A percentile compares a stretch with the other conserved stretches of the same genome.
Conservation (phyloP, 2,888 invertebrate species). For the Watsonalla binaria region DNA sequence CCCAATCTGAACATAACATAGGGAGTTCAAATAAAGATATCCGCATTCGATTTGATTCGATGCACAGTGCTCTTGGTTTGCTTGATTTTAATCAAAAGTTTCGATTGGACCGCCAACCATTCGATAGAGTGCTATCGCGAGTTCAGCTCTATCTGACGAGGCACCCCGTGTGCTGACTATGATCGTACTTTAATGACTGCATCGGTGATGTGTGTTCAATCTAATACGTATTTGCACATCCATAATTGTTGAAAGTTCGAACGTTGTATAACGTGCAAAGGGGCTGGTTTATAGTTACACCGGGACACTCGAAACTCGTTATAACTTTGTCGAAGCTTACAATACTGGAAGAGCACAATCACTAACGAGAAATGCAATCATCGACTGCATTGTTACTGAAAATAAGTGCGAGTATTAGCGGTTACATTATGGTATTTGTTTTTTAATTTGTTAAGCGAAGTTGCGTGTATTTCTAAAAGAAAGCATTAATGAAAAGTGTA, state of each 20-base stretch:
- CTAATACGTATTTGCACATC: slow-evolving; percentile 65
- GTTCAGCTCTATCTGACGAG: slow-evolving; percentile 26
- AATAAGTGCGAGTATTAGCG: background rate
- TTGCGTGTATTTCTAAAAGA: slow-evolving; percentile 34
- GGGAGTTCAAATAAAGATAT: slow-evolving; percentile 72
- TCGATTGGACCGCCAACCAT: slow-evolving; percentile 68
- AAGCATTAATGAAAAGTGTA: slow-evolving; percentile 56
- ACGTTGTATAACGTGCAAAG: slow-evolving; percentile 29
- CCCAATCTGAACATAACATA: slow-evolving; percentile 59
- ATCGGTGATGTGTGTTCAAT: slow-evolving; percentile 63
- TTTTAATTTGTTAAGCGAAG: slow-evolving; percentile 3
- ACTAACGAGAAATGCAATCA: slow-evolving; percentile 34
- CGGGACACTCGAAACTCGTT: slow-evolving; percentile 53
- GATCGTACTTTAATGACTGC: slow-evolving; percentile 61
- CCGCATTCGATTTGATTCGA: slow-evolving; percentile 52
- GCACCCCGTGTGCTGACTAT: slow-evolving; percentile 25
- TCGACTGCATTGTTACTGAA: background rate
- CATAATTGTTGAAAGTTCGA: slow-evolving; percentile 61
- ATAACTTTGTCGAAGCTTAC: slow-evolving; percentile 45
- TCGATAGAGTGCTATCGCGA: slow-evolving; percentile 54
- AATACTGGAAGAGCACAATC: slow-evolving; percentile 10
- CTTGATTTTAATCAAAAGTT: slow-evolving; percentile 79
- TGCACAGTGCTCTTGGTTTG: slow-evolving; percentile 57
- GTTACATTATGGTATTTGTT: background rate
- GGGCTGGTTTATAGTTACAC: slow-evolving; percentile 24